These are phyloP conservation scores for Eretmocerus hayati DNA, from an alignment of 2,888 invertebrate genomes.

Conservation along the genomic window DNA sequence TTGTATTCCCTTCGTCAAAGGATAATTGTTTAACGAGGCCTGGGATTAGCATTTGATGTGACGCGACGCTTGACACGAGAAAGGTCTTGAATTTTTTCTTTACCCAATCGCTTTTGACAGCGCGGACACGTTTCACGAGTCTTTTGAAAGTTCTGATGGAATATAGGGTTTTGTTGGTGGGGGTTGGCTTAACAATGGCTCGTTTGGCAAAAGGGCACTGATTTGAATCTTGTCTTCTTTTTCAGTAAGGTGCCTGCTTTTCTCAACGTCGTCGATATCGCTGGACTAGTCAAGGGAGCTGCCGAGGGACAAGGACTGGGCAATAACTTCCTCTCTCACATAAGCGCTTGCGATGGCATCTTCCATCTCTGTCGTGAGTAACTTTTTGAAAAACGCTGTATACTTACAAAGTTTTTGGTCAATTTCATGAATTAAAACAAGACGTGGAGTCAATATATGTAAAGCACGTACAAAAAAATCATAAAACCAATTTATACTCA, in stretches of 20 bases:
- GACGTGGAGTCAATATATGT: too few species aligned
- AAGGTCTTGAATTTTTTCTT: background rate
- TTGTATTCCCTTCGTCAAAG: background rate
- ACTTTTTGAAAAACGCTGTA: too few species aligned
- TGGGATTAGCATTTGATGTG: constrained; percentile 43
- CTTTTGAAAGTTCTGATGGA: too few species aligned
- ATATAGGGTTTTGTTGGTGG: too few species aligned
- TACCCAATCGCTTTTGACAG: background rate
- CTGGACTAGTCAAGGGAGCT: constrained; percentile 96
- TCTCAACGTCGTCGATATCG: constrained; percentile 96
- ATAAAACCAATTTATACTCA: too few species aligned
- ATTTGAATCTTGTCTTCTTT: too few species aligned
- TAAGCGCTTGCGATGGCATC: constrained; percentile 96
- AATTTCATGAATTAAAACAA: too few species aligned
- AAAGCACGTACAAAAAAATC: too few species aligned
- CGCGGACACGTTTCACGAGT: too few species aligned
- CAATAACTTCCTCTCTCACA: constrained; percentile 97
- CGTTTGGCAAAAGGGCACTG: background rate
- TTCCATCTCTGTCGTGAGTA: constrained; percentile 93
- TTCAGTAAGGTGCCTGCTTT: constrained; percentile 94
- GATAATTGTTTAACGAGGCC: constrained; percentile 43
- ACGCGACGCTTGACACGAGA: background rate
- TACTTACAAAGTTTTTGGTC: too few species aligned
- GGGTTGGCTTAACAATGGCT: too few species aligned
- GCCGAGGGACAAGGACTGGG: constrained; percentile 97